Evolutionary conservation across 2,113 vertebrate genomes (phyloP), one percentile per base, ranked within the genome.

Genomic region (Notiomystis cincta): DNA sequence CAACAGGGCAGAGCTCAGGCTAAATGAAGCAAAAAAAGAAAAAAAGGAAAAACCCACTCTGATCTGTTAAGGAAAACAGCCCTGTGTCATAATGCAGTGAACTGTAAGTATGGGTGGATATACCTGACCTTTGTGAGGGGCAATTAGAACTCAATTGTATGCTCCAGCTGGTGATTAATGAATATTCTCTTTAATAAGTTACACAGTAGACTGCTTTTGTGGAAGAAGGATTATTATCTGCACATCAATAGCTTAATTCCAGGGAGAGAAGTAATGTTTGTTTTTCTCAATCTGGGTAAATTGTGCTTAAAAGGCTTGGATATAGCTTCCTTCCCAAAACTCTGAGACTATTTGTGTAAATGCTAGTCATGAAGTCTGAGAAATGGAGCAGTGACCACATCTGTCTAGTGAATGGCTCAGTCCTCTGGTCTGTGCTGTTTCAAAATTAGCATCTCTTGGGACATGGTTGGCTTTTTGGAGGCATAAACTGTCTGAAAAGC

Each of bases 381-480:
- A 95, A 94, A 89, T 7, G 15, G 60, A 88, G 56, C 12, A 4
- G 54, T 92, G 81, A 91, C 89, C 69, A 53, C 72, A 80, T 95
- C 81, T 96, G 50, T 94, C 60, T 89, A 60, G 57, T 70, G 85
- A 96, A 82, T 80, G 83, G 64, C 48, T 93, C 57, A 48, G 88
- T 89, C 73, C 79, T 94, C 16, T 70, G 78, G 84, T 93, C 75
- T 97, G 86, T 67, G 86, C 64, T 95, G 47, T 95, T 97, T 94
- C 78, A 95, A 96, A 95, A 95, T 82, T 84, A 90, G 51, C 73
- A 56, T 89, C 89, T 82, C 84, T 35, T 95, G 92, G 80, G 95
- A 92, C 28, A 12, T 67, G 22, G 61, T 75, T 96, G 72, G 50
- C 35, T 95, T 89, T 90, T 67, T 61, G 22, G 72, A 85, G 48